phyloP scores from a whole-genome alignment of 2,888 invertebrate species.

The Lumbricus terrestris region DNA sequence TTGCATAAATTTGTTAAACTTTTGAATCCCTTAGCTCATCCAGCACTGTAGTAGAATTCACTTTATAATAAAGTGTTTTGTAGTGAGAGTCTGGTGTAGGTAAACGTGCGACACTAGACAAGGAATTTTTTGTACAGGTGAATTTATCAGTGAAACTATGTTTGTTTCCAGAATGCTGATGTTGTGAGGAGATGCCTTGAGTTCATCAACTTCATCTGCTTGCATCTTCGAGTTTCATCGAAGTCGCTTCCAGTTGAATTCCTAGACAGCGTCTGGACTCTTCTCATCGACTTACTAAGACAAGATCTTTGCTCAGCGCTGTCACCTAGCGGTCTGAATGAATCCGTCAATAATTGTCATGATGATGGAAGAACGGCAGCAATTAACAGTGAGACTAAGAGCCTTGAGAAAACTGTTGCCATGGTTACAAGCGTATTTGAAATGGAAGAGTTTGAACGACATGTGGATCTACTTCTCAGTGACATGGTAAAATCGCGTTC shows the following conservation, averaged over 20 bases:
- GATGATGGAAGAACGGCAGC: not conserved
- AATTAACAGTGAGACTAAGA: not conserved
- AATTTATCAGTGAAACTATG: not conserved
- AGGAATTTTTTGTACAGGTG: not conserved
- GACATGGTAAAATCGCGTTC: not conserved
- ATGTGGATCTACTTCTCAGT: not conserved
- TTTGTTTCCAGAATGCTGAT: not conserved
- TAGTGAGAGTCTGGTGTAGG: too few species aligned
- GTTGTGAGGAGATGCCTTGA: not conserved
- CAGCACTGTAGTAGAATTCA: too few species aligned
- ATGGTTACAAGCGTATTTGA: not conserved
- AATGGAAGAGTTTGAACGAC: not conserved
- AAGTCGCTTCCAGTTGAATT: not conserved
- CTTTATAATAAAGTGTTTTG: too few species aligned
- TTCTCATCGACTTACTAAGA: not conserved
- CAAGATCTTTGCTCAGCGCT: not conserved
- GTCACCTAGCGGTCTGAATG: not conserved
- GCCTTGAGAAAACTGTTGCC: not conserved
- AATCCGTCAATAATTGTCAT: not conserved
- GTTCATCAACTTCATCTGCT: not conserved
- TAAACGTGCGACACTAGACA: too few species aligned
- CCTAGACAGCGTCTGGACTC: not conserved
- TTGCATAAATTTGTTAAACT: too few species aligned
- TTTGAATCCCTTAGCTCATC: too few species aligned
- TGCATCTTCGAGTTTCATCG: not conserved